A percentile compares a stretch with the other conserved stretches of the same genome.
Evolutionary conservation across 2,888 invertebrate species (phyloP).

Genomic region (Agonopterix subpropinquella): DNA sequence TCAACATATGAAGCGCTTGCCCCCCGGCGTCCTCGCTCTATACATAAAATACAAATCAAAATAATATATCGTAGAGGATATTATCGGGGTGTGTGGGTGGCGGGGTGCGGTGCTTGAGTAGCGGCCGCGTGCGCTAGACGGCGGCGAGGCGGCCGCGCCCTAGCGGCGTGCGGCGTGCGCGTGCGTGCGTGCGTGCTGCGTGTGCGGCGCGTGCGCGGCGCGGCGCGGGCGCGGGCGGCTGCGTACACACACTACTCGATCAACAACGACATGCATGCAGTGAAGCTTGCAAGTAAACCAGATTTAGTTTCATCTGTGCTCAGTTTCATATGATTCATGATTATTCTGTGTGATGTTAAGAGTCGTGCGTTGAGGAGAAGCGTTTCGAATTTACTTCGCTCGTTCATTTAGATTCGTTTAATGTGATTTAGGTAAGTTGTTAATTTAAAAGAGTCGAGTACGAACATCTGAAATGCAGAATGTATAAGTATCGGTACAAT

Average conservation of each 20-base stretch:
- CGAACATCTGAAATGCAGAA: constrained; percentile 68
- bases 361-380: constrained; percentile 76
- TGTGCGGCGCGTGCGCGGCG: constrained; percentile 27
- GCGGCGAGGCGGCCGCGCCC: constrained; percentile 36
- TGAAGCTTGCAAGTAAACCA: constrained; percentile 75
- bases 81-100: constrained; percentile 67
- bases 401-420: constrained; percentile 50
- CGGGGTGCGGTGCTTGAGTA: constrained; percentile 30
- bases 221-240: constrained; percentile 16
- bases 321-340: constrained; percentile 73
- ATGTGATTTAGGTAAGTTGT: constrained; percentile 68
- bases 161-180: constrained; percentile 16
- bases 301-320: constrained; percentile 73
- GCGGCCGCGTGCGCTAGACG: constrained; percentile 17
- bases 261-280: constrained; percentile 73
- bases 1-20: constrained; percentile 91
- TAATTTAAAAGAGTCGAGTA: constrained; percentile 58
- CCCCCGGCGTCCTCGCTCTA: constrained; percentile 96
- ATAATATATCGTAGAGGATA: constrained; percentile 74
- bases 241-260: constrained; percentile 63
- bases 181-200: constrained; percentile 25
- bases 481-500: constrained; percentile 59
- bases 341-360: constrained; percentile 72
- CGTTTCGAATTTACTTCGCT: constrained; percentile 75
- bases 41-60: constrained; percentile 77